Percentiles rank a stretch among this genome's conserved stretches.
phyloP scores from a whole-genome alignment of 1,140 invertebrate genomes.

The Rhyacophila brunnea region DNA sequence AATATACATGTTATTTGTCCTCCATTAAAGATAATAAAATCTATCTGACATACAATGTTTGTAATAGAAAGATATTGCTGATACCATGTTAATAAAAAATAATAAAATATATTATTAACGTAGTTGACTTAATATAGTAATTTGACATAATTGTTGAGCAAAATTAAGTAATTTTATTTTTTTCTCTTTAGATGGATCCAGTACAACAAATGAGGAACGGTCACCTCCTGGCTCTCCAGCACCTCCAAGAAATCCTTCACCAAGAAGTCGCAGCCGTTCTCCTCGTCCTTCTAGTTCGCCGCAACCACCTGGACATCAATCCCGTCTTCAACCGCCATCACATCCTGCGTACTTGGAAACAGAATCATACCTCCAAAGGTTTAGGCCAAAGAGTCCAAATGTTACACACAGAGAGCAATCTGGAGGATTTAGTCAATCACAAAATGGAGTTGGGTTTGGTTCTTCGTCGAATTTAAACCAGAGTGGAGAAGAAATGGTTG shows the following conservation, averaged over 20 bases:
- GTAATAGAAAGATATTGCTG: too few relatives aligned
- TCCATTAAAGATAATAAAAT: too few relatives aligned
- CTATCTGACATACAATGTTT: too few relatives aligned
- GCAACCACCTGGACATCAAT: slow-evolving; percentile 41
- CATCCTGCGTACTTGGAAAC: slow-evolving; percentile 49
- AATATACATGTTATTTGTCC: too few relatives aligned
- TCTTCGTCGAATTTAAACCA: slow-evolving; percentile 35
- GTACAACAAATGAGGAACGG: slow-evolving; percentile 61
- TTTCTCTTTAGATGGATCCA: slow-evolving; percentile 66
- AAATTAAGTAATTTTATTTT: slow-evolving; percentile 8
- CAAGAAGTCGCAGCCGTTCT: slow-evolving; percentile 41
- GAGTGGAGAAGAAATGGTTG: slow-evolving; percentile 48
- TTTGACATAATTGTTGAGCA: background rate
- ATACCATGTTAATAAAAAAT: too few relatives aligned
- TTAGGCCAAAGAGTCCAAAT: slow-evolving; percentile 43
- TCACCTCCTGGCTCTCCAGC: slow-evolving; percentile 59
- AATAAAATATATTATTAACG: too few relatives aligned
- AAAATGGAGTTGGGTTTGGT: slow-evolving; percentile 8
- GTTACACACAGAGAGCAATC: slow-evolving; percentile 45
- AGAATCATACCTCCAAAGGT: slow-evolving; percentile 46
- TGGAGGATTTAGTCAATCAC: slow-evolving; percentile 17
- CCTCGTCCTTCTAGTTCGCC: slow-evolving; percentile 46
- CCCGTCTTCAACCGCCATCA: slow-evolving; percentile 43
- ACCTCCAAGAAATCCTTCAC: slow-evolving; percentile 47
- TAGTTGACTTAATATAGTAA: too few relatives aligned